Conservation (phyloP, 1,140 invertebrate genomes). For the Caenorhabditis inopinata region DNA sequence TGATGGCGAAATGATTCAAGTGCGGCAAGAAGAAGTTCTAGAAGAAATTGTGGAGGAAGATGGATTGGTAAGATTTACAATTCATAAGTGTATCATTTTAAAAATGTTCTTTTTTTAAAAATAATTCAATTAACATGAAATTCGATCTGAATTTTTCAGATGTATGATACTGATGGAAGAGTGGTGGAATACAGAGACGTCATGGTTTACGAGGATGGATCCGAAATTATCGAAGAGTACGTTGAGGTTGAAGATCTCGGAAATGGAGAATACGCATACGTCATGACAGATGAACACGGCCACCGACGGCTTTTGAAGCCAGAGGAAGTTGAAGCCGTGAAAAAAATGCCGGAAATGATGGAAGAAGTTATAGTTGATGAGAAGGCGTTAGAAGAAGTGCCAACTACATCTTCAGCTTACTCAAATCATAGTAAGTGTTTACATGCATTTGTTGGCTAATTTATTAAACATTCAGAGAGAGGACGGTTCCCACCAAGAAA, state of each 20-base stretch:
- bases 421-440: neutral
- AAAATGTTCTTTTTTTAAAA: too few relatives aligned
- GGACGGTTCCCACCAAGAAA: neutral
- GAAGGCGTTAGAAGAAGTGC: neutral
- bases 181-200: neutral
- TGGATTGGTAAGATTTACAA: neutral
- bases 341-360: neutral
- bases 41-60: conserved; percentile 21
- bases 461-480: neutral
- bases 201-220: neutral
- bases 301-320: neutral
- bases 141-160: neutral
- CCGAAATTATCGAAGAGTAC: conserved; percentile 1
- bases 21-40: conserved; percentile 6
- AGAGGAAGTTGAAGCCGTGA: neutral
- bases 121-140: too few relatives aligned
- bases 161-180: neutral
- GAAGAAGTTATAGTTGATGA: neutral
- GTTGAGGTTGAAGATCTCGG: conserved; percentile 13
- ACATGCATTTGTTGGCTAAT: neutral
- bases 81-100: too few relatives aligned
- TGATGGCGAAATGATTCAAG: neutral
- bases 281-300: neutral
- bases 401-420: neutral
- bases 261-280: neutral